A percentile compares a stretch with the other conserved stretches of the same genome.
These are phyloP conservation scores for Daboia siamensis DNA, from an alignment of 2,113 vertebrate genomes.

Conservation along the genomic window DNA sequence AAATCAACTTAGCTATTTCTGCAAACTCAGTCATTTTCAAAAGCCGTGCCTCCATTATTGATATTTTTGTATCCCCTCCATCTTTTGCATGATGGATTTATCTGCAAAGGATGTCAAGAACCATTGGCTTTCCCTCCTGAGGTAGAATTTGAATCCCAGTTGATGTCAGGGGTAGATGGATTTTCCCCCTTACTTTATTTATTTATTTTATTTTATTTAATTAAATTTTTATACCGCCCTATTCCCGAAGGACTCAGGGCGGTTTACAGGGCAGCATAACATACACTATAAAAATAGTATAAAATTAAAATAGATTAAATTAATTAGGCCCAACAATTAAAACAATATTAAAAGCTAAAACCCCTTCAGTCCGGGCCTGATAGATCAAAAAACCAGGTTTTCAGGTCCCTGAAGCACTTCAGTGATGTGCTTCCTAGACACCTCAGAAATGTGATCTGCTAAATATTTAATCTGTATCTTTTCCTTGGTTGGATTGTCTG, in stretches of 20 bases:
- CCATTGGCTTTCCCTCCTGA: background rate
- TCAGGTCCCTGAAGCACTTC: too few relatives aligned
- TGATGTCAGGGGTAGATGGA: background rate
- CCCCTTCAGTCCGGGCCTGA: too few relatives aligned
- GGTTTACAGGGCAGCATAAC: too few relatives aligned
- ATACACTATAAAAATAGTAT: too few relatives aligned
- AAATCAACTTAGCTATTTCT: background rate
- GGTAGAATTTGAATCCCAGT: background rate
- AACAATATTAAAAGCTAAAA: too few relatives aligned
- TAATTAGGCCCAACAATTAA: too few relatives aligned
- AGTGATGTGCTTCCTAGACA: background rate
- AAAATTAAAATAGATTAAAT: too few relatives aligned
- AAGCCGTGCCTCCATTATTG: background rate
- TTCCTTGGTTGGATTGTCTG: background rate
- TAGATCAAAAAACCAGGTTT: too few relatives aligned
- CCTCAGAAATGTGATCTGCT: background rate
- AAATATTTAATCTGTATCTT: background rate
- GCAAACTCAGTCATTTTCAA: background rate
- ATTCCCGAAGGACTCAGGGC: too few relatives aligned
- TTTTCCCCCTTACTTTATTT: background rate
- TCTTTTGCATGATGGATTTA: background rate
- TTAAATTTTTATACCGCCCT: too few relatives aligned
- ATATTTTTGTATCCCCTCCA: background rate
- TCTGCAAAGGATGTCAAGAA: background rate
- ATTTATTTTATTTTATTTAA: too few relatives aligned